These are phyloP conservation scores for Myxocyprinus asiaticus DNA, from an alignment of 2,113 vertebrate species.

Conservation along the genomic window DNA sequence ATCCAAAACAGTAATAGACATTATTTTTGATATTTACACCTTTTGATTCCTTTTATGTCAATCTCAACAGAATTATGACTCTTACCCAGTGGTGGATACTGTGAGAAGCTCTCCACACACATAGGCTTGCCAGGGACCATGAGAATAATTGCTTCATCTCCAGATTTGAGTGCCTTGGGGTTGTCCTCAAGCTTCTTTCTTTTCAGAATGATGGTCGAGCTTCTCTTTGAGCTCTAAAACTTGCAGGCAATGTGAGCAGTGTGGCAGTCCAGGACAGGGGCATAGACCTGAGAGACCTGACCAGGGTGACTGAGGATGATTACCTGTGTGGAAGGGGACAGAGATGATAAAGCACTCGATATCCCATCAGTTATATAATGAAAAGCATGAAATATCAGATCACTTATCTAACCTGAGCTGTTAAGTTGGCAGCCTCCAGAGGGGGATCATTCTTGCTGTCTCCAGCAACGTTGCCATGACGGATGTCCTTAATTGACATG, in stretches of 20 bases:
- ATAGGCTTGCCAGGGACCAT: slow-evolving; percentile 78
- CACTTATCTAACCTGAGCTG: slow-evolving; percentile 73
- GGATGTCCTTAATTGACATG: slow-evolving; percentile 80
- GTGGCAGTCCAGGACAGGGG: slow-evolving; percentile 79
- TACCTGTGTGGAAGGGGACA: slow-evolving; percentile 68
- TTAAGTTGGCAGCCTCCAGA: slow-evolving; percentile 71
- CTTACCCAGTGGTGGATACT: slow-evolving; percentile 78
- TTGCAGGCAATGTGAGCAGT: slow-evolving; percentile 80
- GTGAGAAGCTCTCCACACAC: slow-evolving; percentile 79
- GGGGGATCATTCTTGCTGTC: slow-evolving; percentile 83
- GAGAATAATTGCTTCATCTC: slow-evolving; percentile 76
- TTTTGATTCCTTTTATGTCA: background rate
- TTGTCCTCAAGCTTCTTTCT: slow-evolving; percentile 81
- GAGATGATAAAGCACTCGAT: background rate
- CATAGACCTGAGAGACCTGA: slow-evolving; percentile 74
- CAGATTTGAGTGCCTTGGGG: slow-evolving; percentile 77
- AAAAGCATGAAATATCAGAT: background rate
- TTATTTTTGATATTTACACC: too few relatives aligned
- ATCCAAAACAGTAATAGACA: too few relatives aligned
- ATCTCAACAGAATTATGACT: background rate
- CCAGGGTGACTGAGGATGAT: slow-evolving; percentile 82
- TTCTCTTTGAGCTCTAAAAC: slow-evolving; percentile 80
- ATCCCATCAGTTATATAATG: background rate
- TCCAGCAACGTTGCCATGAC: slow-evolving; percentile 77
- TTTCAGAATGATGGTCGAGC: slow-evolving; percentile 74